Evolutionary conservation across 2,113 vertebrate species (phyloP).

Genomic region (Myotis yumanensis): DNA sequence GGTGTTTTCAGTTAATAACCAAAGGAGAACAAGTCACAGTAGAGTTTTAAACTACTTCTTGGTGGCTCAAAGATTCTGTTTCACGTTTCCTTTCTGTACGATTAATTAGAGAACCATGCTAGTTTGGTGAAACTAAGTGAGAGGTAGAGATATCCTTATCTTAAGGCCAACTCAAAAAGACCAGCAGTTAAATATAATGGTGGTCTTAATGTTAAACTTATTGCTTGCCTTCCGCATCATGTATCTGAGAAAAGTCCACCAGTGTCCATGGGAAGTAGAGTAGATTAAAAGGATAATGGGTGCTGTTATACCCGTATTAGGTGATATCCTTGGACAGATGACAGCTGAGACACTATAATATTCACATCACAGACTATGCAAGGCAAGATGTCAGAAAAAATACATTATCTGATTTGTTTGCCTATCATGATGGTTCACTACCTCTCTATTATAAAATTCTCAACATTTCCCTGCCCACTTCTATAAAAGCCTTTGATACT

Average conservation of each 20-base stretch:
- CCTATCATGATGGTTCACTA: not conserved
- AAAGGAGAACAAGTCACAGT: not conserved
- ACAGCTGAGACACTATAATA: not conserved
- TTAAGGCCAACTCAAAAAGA: not conserved
- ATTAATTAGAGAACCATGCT: not conserved
- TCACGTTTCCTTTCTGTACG: not conserved
- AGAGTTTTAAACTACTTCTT: not conserved
- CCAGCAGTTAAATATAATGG: not conserved
- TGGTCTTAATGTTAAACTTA: not conserved
- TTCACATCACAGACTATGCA: not conserved
- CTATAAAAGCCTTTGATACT: not conserved
- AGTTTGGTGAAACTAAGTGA: not conserved
- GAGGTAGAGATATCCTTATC: not conserved
- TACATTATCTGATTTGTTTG: not conserved
- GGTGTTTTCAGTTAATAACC: not conserved
- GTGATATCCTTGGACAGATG: not conserved
- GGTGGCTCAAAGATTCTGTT: not conserved
- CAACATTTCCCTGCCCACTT: not conserved
- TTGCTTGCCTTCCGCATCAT: not conserved
- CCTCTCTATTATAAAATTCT: not conserved
- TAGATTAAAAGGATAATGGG: not conserved
- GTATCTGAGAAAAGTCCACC: not conserved
- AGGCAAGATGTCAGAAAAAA: not conserved
- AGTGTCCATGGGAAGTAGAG: not conserved
- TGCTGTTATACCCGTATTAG: not conserved